Base-by-base conservation (phyloP, 2,113 vertebrate species). In the Saccopteryx leptura region DNA sequence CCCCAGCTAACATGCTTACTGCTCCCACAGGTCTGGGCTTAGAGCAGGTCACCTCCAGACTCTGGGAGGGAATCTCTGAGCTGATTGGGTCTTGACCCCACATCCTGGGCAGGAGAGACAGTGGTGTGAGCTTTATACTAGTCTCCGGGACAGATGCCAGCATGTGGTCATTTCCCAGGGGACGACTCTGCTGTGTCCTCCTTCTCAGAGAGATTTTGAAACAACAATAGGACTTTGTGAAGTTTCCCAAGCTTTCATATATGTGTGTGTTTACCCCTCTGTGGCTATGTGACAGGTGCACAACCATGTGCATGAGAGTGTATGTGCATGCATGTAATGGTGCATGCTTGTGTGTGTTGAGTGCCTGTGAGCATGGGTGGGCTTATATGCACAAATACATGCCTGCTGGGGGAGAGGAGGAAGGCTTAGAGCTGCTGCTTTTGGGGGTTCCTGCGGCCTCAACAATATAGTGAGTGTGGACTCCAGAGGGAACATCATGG, bases 121-220 rank as follows among this genome's bases (percentile, higher is more conserved):
- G n/a, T 9, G 26, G 48, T 48, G 18, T 50, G n/a, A 39, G 39
- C 39, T 39, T 39, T 39, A 39, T 3, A 39, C 39, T 39, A 39
- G 39, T 39, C 39, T 39, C 39, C 3, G 39, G 39, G 39, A 39
- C 39, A 39, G 39, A 39, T 2, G 39, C 39, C 39, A 39, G 39
- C 39, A 39, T 39, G 39, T 39, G 39, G 39, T 39, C 39, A 39
- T 39, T 39, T 39, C 31, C 48, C 48, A 52, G 48, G 60, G 52
- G 33, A 75, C 46, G 48, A 26, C n/a, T 58, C 85, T 21, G 21
- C 9, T 8, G 26, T 56, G 54, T 61, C 46, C 46, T 83, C 26
- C 3, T 81, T 75, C 80, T 89, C 33, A 71, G 48, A 31, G 88
- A 76, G 48, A 87, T 21, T 91, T 54, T n/a, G 72, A 95, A 91